A percentile compares a stretch with the other conserved stretches of the same genome.
These are phyloP conservation scores for Philonicus albiceps DNA, from an alignment of 2,888 invertebrate genomes.

Conservation along the genomic window DNA sequence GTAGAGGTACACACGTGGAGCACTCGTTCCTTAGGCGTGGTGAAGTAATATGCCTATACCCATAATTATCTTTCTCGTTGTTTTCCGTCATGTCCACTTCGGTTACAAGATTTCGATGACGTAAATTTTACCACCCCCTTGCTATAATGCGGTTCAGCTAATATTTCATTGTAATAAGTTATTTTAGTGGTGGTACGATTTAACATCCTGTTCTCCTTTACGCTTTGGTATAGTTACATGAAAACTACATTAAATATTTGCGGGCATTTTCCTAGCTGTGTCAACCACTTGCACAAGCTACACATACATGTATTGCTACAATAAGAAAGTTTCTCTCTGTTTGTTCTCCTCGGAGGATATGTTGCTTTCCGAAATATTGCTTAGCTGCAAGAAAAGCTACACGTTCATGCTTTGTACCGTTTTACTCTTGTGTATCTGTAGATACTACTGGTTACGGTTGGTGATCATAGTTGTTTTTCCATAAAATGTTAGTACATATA, in stretches of 20 bases:
- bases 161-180: slow-evolving; percentile 1
- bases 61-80: not conserved
- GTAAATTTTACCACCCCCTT: not conserved
- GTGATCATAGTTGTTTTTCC: too few relatives aligned
- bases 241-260: slow-evolving; percentile 46
- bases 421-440: not conserved
- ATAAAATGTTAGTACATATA: too few relatives aligned
- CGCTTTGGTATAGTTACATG: slow-evolving; percentile 45
- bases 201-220: slow-evolving; percentile 10
- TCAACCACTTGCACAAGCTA: not conserved
- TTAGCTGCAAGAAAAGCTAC: not conserved
- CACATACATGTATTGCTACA: not conserved
- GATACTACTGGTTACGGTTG: not conserved
- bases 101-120: not conserved
- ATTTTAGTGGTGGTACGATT: not conserved
- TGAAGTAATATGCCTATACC: not conserved
- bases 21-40: not conserved
- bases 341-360: not conserved
- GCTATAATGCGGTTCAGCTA: not conserved
- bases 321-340: slow-evolving; percentile 1
- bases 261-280: not conserved
- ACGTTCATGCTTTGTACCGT: not conserved
- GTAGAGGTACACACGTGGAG: not conserved
- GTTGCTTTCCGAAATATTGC: not conserved
- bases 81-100: not conserved